Evolutionary conservation across 2,113 vertebrate species (phyloP).

Genomic region (Tiliqua scincoides): DNA sequence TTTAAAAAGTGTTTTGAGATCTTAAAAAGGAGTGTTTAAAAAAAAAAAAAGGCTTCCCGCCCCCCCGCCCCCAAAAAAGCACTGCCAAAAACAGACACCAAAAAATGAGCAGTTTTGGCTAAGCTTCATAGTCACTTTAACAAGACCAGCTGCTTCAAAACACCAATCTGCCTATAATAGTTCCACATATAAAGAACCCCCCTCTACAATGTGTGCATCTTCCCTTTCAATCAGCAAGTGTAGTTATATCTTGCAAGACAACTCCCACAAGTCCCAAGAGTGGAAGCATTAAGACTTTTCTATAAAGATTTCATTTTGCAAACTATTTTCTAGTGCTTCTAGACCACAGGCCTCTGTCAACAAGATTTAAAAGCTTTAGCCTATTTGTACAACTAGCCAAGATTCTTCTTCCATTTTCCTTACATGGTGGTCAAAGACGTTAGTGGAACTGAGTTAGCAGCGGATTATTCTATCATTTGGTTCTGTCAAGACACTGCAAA

Average conservation of each 20-base stretch:
- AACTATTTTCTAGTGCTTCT: constrained; percentile 45
- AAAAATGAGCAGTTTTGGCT: no score
- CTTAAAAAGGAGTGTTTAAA: no score
- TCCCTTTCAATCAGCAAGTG: background rate
- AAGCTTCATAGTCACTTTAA: no score
- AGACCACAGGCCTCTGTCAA: constrained; percentile 37
- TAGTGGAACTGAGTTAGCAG: constrained; percentile 65
- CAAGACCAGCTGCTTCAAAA: no score
- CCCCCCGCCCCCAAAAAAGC: no score
- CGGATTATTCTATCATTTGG: constrained; percentile 53
- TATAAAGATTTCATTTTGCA: background rate
- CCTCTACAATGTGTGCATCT: background rate
- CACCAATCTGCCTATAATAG: no score
- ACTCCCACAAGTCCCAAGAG: background rate
- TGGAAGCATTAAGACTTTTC: background rate
- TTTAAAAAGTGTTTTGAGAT: no score
- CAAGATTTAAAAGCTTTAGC: constrained; percentile 50
- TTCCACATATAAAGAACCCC: no score
- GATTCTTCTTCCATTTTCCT: constrained; percentile 55
- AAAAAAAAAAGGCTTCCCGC: no score
- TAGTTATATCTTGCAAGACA: background rate
- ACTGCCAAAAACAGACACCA: no score
- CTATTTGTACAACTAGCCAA: constrained; percentile 45
- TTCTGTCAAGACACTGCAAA: constrained; percentile 69
- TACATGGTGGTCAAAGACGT: constrained; percentile 45